Conservation (phyloP, 92 coral and sea anemone species). For the Parazoanthus darwini region DNA sequence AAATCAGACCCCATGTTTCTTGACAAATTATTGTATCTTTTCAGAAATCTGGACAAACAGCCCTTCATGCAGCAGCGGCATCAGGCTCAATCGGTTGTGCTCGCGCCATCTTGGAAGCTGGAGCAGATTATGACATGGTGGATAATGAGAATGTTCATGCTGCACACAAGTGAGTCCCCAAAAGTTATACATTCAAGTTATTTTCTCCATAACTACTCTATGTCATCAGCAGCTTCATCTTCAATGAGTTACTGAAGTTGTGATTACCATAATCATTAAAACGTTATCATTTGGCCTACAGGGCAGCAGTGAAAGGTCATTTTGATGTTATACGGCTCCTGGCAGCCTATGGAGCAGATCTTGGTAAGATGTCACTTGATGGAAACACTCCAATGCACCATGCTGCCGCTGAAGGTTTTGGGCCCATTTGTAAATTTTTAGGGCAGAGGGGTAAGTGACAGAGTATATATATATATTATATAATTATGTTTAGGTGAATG, state of each 20-base stretch:
- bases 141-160: constrained; percentile 92
- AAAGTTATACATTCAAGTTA: too few relatives aligned
- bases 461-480: too few relatives aligned
- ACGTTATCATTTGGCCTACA: background rate
- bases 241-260: background rate
- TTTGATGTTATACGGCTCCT: constrained; percentile 88
- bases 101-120: constrained; percentile 84
- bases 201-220: too few relatives aligned
- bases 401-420: constrained; percentile 90
- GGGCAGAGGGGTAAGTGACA: constrained; percentile 87
- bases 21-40: too few relatives aligned
- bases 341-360: constrained; percentile 97
- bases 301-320: constrained; percentile 93
- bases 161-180: constrained; percentile 70
- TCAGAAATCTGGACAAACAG: constrained; percentile 85
- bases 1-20: too few relatives aligned
- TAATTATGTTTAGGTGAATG: too few relatives aligned
- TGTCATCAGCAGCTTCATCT: too few relatives aligned
- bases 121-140: constrained; percentile 77
- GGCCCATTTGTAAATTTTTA: constrained; percentile 86
- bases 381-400: constrained; percentile 90
- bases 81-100: constrained; percentile 92
- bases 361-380: constrained; percentile 84
- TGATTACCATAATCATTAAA: too few relatives aligned
- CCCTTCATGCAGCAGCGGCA: constrained; percentile 87